A percentile compares a stretch with the other conserved stretches of the same genome.
Evolutionary conservation across 2,113 vertebrate genomes (phyloP).

Genomic region (Centropristis striata): DNA sequence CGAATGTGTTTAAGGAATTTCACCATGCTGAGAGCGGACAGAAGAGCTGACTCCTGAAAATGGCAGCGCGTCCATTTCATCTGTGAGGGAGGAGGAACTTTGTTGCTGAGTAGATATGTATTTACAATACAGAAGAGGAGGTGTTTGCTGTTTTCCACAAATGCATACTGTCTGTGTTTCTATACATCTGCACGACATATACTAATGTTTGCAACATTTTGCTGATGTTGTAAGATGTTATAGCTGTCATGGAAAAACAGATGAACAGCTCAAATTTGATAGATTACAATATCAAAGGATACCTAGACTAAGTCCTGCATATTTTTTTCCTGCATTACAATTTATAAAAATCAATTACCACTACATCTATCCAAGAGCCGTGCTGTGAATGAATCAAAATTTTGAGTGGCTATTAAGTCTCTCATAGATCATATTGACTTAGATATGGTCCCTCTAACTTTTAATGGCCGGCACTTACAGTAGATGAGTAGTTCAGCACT

Average conservation of each 20-base stretch:
- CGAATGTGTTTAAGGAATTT: slow-evolving; percentile 73
- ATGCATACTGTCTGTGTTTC: slow-evolving; percentile 37
- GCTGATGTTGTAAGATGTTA: slow-evolving; percentile 58
- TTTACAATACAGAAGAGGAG: slow-evolving; percentile 45
- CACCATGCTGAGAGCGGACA: slow-evolving; percentile 67
- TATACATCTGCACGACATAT: background rate
- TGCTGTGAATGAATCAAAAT: slow-evolving; percentile 68
- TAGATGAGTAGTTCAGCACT: slow-evolving; percentile 80
- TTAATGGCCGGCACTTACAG: slow-evolving; percentile 79
- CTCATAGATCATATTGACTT: slow-evolving; percentile 79
- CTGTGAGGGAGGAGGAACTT: slow-evolving; percentile 53
- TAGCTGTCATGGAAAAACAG: slow-evolving; percentile 43
- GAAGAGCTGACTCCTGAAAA: slow-evolving; percentile 73
- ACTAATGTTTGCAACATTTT: slow-evolving; percentile 35
- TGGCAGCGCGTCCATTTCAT: slow-evolving; percentile 62
- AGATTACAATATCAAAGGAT: slow-evolving; percentile 53
- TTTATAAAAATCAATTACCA: slow-evolving; percentile 76
- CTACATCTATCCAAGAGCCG: slow-evolving; percentile 48
- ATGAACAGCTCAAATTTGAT: slow-evolving; percentile 53
- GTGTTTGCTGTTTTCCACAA: slow-evolving; percentile 40
- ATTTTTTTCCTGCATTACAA: slow-evolving; percentile 37
- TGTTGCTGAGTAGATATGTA: slow-evolving; percentile 72
- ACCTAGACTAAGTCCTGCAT: slow-evolving; percentile 30
- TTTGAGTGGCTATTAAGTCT: slow-evolving; percentile 79
- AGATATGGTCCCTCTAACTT: slow-evolving; percentile 80